phyloP scores from a whole-genome alignment of 2,113 vertebrate species.

The Aplodontia rufa region DNA sequence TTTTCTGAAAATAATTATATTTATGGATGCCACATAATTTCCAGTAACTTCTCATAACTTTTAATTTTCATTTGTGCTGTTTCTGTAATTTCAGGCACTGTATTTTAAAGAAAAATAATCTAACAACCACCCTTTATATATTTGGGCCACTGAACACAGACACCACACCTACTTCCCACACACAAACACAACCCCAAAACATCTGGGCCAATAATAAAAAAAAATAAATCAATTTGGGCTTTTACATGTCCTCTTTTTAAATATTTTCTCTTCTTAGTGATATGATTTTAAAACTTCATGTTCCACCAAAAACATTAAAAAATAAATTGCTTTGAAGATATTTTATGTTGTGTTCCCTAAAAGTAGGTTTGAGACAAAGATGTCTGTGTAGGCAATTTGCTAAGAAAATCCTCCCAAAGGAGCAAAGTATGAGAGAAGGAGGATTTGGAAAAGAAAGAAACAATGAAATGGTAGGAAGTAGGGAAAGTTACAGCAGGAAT shows the following conservation, averaged over 20 bases:
- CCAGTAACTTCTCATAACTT: neutral
- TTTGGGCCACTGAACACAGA: neutral
- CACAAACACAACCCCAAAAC: neutral
- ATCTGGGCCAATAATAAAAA: neutral
- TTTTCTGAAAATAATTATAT: neutral
- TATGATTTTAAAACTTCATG: neutral
- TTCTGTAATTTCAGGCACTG: neutral
- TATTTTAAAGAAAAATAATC: neutral
- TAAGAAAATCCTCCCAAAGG: neutral
- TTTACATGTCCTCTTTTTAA: neutral
- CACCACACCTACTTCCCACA: neutral
- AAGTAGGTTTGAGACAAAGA: neutral
- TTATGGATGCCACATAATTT: neutral
- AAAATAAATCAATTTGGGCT: neutral
- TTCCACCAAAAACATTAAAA: neutral
- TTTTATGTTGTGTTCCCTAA: neutral
- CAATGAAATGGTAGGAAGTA: fast-evolving
- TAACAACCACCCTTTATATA: neutral
- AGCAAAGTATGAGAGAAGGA: neutral
- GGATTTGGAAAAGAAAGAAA: neutral
- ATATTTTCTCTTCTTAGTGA: neutral
- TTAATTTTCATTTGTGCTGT: neutral
- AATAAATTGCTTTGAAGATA: neutral
- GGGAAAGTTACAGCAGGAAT: fast-evolving
- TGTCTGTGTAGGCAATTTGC: neutral